Conservation (phyloP, 2,888 invertebrate genomes). For the Candidula unifasciata region DNA sequence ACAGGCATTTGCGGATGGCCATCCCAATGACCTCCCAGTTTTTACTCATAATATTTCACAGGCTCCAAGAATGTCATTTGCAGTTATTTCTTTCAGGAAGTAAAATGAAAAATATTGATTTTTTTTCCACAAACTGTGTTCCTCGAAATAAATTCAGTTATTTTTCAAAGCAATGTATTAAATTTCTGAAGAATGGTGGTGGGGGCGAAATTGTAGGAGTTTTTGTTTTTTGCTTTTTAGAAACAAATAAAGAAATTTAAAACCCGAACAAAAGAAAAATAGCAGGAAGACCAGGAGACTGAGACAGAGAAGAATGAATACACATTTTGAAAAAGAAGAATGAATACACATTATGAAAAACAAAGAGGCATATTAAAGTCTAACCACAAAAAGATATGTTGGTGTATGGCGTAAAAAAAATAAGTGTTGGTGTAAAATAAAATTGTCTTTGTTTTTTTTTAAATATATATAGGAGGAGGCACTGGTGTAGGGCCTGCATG, state of each 20-base stretch:
- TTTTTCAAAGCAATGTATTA: slow-evolving; percentile 50
- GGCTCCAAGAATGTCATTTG: slow-evolving; percentile 41
- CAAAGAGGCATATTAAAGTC: too few species aligned
- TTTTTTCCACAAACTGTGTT: slow-evolving; percentile 46
- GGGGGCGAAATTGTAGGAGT: not conserved
- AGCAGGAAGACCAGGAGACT: not conserved
- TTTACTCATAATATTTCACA: slow-evolving; percentile 50
- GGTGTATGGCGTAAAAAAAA: too few species aligned
- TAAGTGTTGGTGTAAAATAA: too few species aligned
- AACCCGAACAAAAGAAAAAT: not conserved
- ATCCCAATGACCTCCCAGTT: slow-evolving; percentile 33
- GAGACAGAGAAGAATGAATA: not conserved
- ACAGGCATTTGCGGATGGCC: slow-evolving; percentile 38
- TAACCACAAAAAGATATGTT: too few species aligned
- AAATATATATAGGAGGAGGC: too few species aligned
- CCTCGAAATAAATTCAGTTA: slow-evolving; percentile 44
- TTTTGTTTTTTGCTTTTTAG: slow-evolving; percentile 27
- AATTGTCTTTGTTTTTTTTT: too few species aligned
- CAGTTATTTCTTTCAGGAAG: slow-evolving; percentile 50
- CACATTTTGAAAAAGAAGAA: not conserved
- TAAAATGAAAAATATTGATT: slow-evolving; percentile 53
- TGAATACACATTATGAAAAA: too few species aligned
- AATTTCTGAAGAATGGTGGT: slow-evolving; percentile 37
- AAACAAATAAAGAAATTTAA: slow-evolving; percentile 1
- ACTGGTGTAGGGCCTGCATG: too few species aligned